A percentile compares a stretch with the other conserved stretches of the same genome.
Conservation (phyloP, 2,113 vertebrate species). For the Cinclus mexicanus region DNA sequence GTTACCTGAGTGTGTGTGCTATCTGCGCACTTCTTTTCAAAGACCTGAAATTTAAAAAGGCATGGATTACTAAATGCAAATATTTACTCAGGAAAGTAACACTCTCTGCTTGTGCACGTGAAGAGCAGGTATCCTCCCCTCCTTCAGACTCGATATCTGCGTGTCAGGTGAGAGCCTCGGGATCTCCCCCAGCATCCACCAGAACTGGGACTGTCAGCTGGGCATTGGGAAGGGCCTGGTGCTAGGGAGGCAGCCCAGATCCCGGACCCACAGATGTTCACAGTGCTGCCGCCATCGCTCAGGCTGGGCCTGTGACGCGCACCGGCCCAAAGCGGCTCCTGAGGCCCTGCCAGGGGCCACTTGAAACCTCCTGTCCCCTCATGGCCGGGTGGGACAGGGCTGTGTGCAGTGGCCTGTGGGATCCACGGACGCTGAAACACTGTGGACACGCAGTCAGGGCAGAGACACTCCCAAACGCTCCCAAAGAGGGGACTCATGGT, state of each 20-base stretch:
- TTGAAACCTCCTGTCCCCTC: fast-evolving
- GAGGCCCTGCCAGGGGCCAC: fast-evolving
- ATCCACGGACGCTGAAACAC: fast-evolving
- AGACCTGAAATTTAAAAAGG: background rate
- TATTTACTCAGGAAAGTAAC: background rate
- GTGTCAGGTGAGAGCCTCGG: fast-evolving
- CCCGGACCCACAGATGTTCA: fast-evolving
- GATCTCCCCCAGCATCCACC: fast-evolving
- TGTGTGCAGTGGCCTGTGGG: fast-evolving
- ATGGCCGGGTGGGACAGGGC: background rate
- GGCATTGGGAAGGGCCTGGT: background rate
- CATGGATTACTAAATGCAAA: background rate
- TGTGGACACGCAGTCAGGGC: fast-evolving
- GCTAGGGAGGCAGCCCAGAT: too few relatives aligned
- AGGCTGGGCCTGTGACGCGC: background rate
- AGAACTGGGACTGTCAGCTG: fast-evolving
- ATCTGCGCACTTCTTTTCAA: background rate
- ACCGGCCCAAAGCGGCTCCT: fast-evolving
- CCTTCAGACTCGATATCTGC: fast-evolving
- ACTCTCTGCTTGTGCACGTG: background rate
- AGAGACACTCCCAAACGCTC: background rate
- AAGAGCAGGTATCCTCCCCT: background rate
- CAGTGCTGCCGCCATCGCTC: fast-evolving
- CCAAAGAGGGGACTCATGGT: background rate
- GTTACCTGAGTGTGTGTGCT: background rate